A percentile compares a stretch with the other conserved stretches of the same genome.
Conservation (phyloP, 92 coral and sea anemone genomes). For the Bergia sp. region DNA sequence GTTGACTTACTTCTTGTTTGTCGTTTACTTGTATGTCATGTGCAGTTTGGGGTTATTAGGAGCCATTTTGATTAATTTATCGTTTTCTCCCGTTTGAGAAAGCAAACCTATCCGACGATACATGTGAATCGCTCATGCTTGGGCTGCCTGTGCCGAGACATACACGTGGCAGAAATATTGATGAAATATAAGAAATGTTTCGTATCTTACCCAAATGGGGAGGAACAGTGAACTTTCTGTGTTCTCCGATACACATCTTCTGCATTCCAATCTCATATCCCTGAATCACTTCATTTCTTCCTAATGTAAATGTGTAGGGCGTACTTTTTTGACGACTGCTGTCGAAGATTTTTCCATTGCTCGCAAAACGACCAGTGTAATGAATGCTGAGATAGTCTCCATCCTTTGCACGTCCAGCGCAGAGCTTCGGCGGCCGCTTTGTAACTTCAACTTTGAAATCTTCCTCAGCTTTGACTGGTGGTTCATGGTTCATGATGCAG, state of each 20-base stretch:
- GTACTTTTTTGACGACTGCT: conserved; percentile 26
- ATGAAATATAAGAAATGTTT: background rate
- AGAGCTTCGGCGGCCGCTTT: background rate
- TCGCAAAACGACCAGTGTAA: conserved; percentile 44
- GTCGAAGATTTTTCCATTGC: conserved; percentile 35
- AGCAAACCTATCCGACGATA: no score
- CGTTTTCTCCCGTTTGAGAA: no score
- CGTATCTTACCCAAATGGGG: conserved; percentile 39
- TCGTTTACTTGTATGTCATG: no score
- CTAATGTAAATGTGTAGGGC: conserved; percentile 47
- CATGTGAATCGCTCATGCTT: no score
- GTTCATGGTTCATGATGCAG: background rate
- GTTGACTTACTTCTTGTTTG: no score
- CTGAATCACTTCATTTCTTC: conserved; percentile 35
- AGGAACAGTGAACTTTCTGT: conserved; percentile 36
- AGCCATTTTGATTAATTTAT: no score
- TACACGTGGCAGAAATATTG: conserved; percentile 3
- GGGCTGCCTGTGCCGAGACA: background rate
- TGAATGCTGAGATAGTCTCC: conserved; percentile 42
- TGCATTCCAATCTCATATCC: conserved; percentile 49
- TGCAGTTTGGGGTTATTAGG: no score
- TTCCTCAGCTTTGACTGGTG: conserved; percentile 1
- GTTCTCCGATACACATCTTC: conserved; percentile 46
- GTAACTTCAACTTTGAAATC: conserved; percentile 31
- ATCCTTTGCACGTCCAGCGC: conserved; percentile 33